A percentile compares a stretch with the other conserved stretches of the same genome.
phyloP scores from a whole-genome alignment of 2,797 vertebrate genomes.

The Schizothorax lantsangensis region DNA sequence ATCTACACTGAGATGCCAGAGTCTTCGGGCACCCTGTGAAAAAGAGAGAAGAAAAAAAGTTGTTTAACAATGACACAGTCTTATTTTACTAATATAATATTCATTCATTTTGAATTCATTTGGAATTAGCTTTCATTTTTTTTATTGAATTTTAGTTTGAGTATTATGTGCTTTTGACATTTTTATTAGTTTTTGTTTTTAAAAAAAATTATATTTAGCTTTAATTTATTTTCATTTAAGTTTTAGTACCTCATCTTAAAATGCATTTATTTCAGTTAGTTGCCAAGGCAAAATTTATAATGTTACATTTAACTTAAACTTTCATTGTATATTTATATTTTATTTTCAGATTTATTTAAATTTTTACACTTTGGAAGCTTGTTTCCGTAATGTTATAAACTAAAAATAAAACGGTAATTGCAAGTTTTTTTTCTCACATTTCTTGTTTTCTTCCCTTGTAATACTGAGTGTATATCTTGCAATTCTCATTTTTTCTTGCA shows the following conservation, averaged over 20 bases:
- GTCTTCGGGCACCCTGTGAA: slow-evolving; percentile 83
- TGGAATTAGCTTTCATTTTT: neutral
- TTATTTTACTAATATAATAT: neutral
- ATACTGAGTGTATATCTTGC: neutral
- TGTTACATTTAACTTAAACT: neutral
- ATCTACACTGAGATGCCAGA: slow-evolving; percentile 85
- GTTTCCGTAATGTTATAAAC: neutral
- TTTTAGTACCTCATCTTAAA: neutral
- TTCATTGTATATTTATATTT: neutral
- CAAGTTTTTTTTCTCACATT: neutral
- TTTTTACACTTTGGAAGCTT: neutral
- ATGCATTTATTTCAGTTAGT: neutral
- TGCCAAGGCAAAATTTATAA: neutral
- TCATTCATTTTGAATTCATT: neutral
- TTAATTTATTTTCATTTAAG: neutral
- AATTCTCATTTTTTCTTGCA: neutral
- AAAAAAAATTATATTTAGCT: neutral
- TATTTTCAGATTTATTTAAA: neutral
- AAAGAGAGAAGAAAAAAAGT: slow-evolving; percentile 10
- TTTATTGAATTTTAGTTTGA: neutral
- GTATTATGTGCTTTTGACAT: neutral
- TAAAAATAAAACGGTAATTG: too few relatives aligned
- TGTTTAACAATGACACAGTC: neutral
- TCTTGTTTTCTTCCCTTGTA: neutral
- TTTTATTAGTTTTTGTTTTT: neutral